These are phyloP conservation scores for Xiphophorus maculatus DNA, from an alignment of 2,113 vertebrate species.

Conservation along the genomic window DNA sequence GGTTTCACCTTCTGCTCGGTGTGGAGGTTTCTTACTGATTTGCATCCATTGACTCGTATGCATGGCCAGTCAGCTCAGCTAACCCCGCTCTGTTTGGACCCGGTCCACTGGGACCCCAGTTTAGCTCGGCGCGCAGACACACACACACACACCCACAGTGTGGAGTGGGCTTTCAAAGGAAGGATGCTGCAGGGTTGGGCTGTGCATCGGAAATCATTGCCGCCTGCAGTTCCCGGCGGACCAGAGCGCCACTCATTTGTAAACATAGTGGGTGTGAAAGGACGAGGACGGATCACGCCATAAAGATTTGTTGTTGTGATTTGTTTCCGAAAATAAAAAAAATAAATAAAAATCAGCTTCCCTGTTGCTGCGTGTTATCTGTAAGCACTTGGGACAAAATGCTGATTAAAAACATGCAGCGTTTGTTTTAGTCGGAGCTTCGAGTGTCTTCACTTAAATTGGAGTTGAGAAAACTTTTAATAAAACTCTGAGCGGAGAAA, in stretches of 20 bases:
- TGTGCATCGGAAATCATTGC: conserved; percentile 72
- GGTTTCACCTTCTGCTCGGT: conserved; percentile 16
- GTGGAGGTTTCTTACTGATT: conserved; percentile 51
- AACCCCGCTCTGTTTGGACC: conserved; percentile 46
- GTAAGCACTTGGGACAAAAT: conserved; percentile 9
- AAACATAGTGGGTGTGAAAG: conserved; percentile 50
- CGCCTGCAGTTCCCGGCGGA: conserved; percentile 57
- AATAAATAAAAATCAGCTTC: conserved; percentile 28
- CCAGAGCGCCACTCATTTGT: conserved; percentile 53
- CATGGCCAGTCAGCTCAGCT: conserved; percentile 54
- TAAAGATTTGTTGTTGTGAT: conserved; percentile 39
- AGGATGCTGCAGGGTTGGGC: conserved; percentile 58
- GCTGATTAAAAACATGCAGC: conserved; percentile 1
- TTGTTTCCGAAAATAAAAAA: conserved; percentile 5
- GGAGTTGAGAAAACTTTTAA: neutral
- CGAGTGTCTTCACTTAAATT: neutral
- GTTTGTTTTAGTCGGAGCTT: neutral
- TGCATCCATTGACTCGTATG: conserved; percentile 65
- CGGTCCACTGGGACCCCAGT: conserved; percentile 62
- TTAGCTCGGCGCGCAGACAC: conserved; percentile 60
- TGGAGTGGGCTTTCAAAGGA: conserved; percentile 72
- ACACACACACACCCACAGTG: conserved; percentile 48
- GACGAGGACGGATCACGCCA: conserved; percentile 36
- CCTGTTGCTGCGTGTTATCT: conserved; percentile 14
- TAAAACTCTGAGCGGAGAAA: neutral